Conservation (phyloP, 2,113 vertebrate species). For the Hypanus sabinus region DNA sequence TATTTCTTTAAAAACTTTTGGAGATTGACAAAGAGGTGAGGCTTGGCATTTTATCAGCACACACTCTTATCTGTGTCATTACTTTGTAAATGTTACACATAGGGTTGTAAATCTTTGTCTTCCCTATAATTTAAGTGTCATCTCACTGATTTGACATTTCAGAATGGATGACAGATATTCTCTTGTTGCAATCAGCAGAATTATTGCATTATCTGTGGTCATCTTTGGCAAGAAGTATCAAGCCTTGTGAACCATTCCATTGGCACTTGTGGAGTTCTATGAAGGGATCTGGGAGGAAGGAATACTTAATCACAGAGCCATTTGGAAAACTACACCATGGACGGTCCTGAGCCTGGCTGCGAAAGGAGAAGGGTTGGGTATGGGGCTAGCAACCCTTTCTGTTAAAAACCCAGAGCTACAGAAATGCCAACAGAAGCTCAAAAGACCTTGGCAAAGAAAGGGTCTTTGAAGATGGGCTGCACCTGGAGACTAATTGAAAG, state of each 20-base stretch:
- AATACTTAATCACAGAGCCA: not conserved
- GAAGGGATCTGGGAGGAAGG: not conserved
- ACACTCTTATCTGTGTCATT: slow-evolving; percentile 4
- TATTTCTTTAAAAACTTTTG: not conserved
- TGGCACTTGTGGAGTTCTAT: not conserved
- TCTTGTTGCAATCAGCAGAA: not conserved
- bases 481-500: no score
- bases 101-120: slow-evolving; percentile 15
- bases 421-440: no score
- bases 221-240: not conserved
- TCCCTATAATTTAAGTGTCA: not conserved
- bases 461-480: no score
- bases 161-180: not conserved
- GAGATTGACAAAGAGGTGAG: not conserved
- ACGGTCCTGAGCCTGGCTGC: no score
- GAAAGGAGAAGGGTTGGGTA: no score
- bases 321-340: no score
- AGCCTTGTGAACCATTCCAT: not conserved
- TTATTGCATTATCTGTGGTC: not conserved
- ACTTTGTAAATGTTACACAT: not conserved
- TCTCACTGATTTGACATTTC: not conserved
- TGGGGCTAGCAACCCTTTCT: no score
- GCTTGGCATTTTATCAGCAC: not conserved
- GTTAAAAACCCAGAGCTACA: no score
- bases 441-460: no score